Conservation (phyloP, 2,797 vertebrate genomes). For the Capromys pilorides region DNA sequence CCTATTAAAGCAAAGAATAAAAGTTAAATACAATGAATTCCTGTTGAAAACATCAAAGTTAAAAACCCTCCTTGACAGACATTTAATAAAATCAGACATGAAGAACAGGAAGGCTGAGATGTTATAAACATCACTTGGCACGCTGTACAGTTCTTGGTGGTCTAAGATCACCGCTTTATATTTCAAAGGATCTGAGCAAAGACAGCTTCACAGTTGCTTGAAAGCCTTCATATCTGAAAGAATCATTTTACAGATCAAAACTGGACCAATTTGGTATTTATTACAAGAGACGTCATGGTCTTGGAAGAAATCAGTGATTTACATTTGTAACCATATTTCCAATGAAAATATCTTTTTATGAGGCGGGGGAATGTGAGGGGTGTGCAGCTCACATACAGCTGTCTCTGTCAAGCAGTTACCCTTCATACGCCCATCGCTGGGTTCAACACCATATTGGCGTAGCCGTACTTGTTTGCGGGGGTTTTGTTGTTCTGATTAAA, state of each 20-base stretch:
- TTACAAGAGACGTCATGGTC: slow-evolving; percentile 65
- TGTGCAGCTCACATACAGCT: slow-evolving; percentile 47
- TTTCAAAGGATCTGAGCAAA: slow-evolving; percentile 87
- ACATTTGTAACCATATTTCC: slow-evolving; percentile 32
- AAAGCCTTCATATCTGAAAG: slow-evolving; percentile 83
- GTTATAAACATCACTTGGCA: slow-evolving; percentile 81
- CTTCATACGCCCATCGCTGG: slow-evolving; percentile 38
- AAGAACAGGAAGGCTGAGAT: slow-evolving; percentile 73
- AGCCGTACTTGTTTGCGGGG: neutral
- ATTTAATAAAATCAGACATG: slow-evolving; percentile 76
- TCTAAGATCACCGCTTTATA: slow-evolving; percentile 80
- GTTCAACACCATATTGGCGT: slow-evolving; percentile 15
- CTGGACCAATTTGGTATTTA: slow-evolving; percentile 71
- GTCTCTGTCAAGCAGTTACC: slow-evolving; percentile 62
- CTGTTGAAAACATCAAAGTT: slow-evolving; percentile 76
- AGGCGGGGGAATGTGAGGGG: neutral
- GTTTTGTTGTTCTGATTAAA: slow-evolving; percentile 73
- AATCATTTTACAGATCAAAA: slow-evolving; percentile 82
- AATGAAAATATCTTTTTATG: slow-evolving; percentile 71
- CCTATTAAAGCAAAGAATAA: slow-evolving; percentile 65
- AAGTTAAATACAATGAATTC: slow-evolving; percentile 68
- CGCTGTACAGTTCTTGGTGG: slow-evolving; percentile 80
- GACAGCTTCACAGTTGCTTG: slow-evolving; percentile 85
- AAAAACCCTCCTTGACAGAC: slow-evolving; percentile 71
- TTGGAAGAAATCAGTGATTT: slow-evolving; percentile 62